A percentile compares a stretch with the other conserved stretches of the same genome.
These are phyloP conservation scores for Yasuhikotakia modesta DNA, from an alignment of 2,797 vertebrate genomes.

Conservation along the genomic window DNA sequence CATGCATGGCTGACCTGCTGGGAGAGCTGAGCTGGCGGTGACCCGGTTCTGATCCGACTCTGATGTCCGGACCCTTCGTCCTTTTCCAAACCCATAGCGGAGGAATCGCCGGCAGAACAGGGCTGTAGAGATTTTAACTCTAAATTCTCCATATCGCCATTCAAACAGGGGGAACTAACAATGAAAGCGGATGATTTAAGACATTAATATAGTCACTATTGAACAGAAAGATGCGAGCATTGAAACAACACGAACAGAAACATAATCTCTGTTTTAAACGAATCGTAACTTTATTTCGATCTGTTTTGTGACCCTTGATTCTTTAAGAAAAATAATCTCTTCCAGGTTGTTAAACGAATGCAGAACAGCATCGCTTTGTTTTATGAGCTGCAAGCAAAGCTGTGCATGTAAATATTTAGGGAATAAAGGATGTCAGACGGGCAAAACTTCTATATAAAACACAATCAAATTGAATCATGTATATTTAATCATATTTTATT, in stretches of 20 bases:
- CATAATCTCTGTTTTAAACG: not conserved
- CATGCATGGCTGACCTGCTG: conserved; percentile 37
- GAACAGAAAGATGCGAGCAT: not conserved
- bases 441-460: too few relatives aligned
- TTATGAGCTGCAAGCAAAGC: too few relatives aligned
- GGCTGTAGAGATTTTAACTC: conserved; percentile 12
- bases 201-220: not conserved
- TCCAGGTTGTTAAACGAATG: not conserved
- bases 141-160: conserved; percentile 26
- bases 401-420: too few relatives aligned
- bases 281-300: not conserved
- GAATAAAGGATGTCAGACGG: not conserved
- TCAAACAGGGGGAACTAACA: not conserved
- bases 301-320: not conserved
- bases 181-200: not conserved
- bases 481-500: not conserved
- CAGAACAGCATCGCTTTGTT: too few relatives aligned
- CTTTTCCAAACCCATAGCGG: conserved; percentile 7
- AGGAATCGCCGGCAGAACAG: not conserved
- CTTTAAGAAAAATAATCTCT: not conserved
- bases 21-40: conserved; percentile 7
- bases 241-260: not conserved
- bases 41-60: conserved; percentile 12
- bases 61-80: conserved; percentile 6
- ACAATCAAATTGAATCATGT: not conserved